Percentiles rank a stretch among this genome's conserved stretches.
phyloP scores from a whole-genome alignment of 2,888 invertebrate species.

The Heliconius sara region DNA sequence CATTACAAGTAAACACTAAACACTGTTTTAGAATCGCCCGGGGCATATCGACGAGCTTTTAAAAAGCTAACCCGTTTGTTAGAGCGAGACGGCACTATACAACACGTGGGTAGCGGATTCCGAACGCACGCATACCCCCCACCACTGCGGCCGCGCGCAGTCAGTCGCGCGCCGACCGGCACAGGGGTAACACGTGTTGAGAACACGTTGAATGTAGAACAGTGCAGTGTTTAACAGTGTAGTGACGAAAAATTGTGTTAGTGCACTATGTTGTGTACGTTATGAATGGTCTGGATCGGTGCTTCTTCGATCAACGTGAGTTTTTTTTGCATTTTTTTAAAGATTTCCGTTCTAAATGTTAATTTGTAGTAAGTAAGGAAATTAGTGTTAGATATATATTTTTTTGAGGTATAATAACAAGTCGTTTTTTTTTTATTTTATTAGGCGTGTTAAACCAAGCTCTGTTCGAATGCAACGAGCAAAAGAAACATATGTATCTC shows the following conservation, averaged over 20 bases:
- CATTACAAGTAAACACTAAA: constrained; percentile 82
- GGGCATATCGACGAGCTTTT: constrained; percentile 79
- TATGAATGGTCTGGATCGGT: constrained; percentile 84
- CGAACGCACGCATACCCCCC: constrained; percentile 80
- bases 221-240: constrained; percentile 66
- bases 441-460: constrained; percentile 30
- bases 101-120: constrained; percentile 80
- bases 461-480: constrained; percentile 42
- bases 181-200: constrained; percentile 66
- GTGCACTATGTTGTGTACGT: constrained; percentile 82
- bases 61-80: constrained; percentile 82
- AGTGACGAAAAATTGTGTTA: constrained; percentile 61
- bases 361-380: neutral
- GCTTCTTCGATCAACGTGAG: constrained; percentile 84
- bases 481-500: constrained; percentile 50
- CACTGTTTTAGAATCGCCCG: constrained; percentile 77
- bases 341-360: neutral
- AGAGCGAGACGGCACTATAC: constrained; percentile 77
- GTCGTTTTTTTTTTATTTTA: neutral
- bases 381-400: neutral
- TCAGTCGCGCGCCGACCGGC: constrained; percentile 83
- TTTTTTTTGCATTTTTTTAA: constrained; percentile 54
- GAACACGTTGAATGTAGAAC: constrained; percentile 58
- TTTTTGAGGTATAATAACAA: neutral
- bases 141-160: constrained; percentile 65